Percentiles rank a stretch among this genome's conserved stretches.
Evolutionary conservation across 1,140 invertebrate species (phyloP).

Genomic region (Drosophila malerkotliana): DNA sequence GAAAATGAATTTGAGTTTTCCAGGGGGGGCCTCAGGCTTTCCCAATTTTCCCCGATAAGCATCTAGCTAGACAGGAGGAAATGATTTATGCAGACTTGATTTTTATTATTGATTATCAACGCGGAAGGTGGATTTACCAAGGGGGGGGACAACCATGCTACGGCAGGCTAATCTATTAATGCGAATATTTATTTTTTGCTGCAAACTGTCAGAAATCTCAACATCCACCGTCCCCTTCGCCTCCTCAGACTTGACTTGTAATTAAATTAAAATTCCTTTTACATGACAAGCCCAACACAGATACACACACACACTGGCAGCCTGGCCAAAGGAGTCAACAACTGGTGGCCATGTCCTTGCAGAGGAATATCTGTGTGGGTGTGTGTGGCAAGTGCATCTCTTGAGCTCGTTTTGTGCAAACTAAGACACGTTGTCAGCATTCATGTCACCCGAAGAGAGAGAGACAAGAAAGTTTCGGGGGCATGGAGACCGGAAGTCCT

Average conservation of each 20-base stretch:
- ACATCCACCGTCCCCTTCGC: not conserved
- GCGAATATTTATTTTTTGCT: slow-evolving; percentile 43
- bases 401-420: slow-evolving; percentile 80
- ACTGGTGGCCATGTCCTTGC: slow-evolving; percentile 46
- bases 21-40: slow-evolving; percentile 15
- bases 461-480: not conserved
- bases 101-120: slow-evolving; percentile 75
- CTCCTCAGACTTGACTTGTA: slow-evolving; percentile 40
- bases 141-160: not conserved
- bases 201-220: slow-evolving; percentile 6
- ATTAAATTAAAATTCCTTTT: slow-evolving; percentile 81
- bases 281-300: slow-evolving; percentile 69
- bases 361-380: slow-evolving; percentile 30
- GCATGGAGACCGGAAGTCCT: slow-evolving; percentile 5
- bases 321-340: slow-evolving; percentile 43
- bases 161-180: slow-evolving; percentile 62
- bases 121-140: not conserved
- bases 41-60: slow-evolving; percentile 56
- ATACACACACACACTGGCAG: slow-evolving; percentile 29
- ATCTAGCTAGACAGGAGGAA: slow-evolving; percentile 58
- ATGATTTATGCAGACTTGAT: slow-evolving; percentile 67
- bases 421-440: slow-evolving; percentile 82
- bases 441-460: slow-evolving; percentile 58
- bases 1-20: slow-evolving; percentile 51
- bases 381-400: slow-evolving; percentile 51